Conservation (phyloP, 2,797 vertebrate genomes). For the Dryobates pubescens region DNA sequence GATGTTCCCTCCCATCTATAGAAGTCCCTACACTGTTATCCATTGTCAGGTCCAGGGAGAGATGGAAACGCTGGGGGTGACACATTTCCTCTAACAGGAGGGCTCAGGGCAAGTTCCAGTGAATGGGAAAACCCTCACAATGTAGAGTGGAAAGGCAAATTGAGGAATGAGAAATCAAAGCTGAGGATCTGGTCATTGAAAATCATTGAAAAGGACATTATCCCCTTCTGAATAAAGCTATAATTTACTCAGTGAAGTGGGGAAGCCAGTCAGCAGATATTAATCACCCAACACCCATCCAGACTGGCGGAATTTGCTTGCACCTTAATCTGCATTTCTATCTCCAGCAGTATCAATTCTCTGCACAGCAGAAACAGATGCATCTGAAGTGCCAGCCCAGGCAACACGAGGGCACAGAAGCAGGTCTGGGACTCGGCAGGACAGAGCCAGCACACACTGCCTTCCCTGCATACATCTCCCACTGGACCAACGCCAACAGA, state of each 20-base stretch:
- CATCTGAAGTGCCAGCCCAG: conserved; percentile 14
- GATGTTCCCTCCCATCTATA: not conserved
- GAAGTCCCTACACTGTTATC: not conserved
- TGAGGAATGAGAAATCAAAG: not conserved
- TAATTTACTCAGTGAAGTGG: conserved; percentile 24
- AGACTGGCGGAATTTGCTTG: conserved; percentile 23
- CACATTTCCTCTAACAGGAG: not conserved
- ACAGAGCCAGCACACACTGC: not conserved
- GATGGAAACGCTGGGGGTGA: not conserved
- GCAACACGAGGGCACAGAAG: not conserved
- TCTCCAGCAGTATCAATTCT: conserved; percentile 36
- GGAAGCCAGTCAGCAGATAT: conserved; percentile 58
- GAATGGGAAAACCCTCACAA: not conserved
- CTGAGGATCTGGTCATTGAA: not conserved
- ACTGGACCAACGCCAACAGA: not conserved
- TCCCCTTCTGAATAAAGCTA: conserved; percentile 1
- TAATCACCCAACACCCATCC: conserved; percentile 20
- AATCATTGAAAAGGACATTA: conserved; percentile 32
- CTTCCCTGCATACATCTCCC: not conserved
- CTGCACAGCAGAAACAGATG: conserved; percentile 21
- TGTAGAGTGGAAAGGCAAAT: not conserved
- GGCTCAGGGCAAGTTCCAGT: not conserved
- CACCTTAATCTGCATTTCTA: conserved; percentile 37
- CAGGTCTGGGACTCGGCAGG: not conserved
- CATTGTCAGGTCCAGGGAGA: not conserved